Evolutionary conservation across 2,797 vertebrate genomes (phyloP).

Genomic region (Lacerta agilis): DNA sequence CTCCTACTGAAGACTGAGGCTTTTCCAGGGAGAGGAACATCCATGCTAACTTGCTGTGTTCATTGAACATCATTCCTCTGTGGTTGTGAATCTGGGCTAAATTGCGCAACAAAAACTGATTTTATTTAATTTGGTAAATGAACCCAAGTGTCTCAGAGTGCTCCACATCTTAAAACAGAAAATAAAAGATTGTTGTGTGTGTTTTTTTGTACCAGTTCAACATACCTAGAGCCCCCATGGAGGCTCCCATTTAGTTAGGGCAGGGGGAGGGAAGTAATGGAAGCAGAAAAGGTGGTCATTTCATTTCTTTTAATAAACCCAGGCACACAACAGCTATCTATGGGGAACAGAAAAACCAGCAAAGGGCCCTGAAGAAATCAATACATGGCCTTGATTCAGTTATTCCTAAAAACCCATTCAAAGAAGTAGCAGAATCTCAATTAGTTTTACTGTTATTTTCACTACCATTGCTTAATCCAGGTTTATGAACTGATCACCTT

Average conservation of each 20-base stretch:
- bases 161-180: not conserved
- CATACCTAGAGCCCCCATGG: conserved; percentile 16
- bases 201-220: not conserved
- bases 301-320: conserved; percentile 31
- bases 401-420: conserved; percentile 44
- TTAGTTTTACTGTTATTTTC: not conserved
- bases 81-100: not conserved
- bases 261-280: not conserved
- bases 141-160: not conserved
- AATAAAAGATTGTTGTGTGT: not conserved
- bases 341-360: conserved; percentile 42
- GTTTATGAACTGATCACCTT: not conserved
- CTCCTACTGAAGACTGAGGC: not conserved
- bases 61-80: not conserved
- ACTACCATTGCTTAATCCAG: conserved; percentile 19
- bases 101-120: not conserved
- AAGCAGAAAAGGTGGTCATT: conserved; percentile 17
- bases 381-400: conserved; percentile 24
- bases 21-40: not conserved
- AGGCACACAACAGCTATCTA: conserved; percentile 33
- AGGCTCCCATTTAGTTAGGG: not conserved
- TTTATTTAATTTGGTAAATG: conserved; percentile 18
- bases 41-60: not conserved
- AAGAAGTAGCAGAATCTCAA: conserved; percentile 23
- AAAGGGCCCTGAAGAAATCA: conserved; percentile 16